These are phyloP conservation scores for Zophobas atratus DNA, from an alignment of 1,140 invertebrate genomes.

Conservation along the genomic window DNA sequence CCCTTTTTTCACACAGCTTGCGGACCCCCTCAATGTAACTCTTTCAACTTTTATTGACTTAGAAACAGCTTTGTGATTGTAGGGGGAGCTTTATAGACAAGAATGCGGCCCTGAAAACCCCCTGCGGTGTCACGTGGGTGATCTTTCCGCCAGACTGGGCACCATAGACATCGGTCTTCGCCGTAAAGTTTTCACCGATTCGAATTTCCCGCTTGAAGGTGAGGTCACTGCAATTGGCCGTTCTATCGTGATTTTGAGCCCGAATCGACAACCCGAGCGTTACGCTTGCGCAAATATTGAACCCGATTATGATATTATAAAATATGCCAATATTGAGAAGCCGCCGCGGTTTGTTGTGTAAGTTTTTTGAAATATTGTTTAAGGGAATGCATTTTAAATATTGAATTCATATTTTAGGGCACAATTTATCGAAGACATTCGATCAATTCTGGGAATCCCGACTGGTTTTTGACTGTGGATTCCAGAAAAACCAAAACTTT, in stretches of 20 bases:
- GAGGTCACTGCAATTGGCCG: slow-evolving; percentile 83
- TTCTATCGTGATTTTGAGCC: slow-evolving; percentile 88
- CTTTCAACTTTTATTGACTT: not conserved
- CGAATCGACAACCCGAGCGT: slow-evolving; percentile 78
- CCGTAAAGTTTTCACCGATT: slow-evolving; percentile 86
- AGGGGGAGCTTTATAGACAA: slow-evolving; percentile 87
- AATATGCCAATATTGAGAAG: slow-evolving; percentile 90
- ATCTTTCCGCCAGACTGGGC: slow-evolving; percentile 88
- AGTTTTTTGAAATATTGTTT: slow-evolving; percentile 66
- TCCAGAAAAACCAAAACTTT: slow-evolving; percentile 83
- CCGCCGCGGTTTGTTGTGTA: slow-evolving; percentile 91
- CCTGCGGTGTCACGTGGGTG: slow-evolving; percentile 93
- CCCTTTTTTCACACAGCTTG: slow-evolving; percentile 91
- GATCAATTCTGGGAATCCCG: slow-evolving; percentile 88
- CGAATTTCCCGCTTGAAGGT: slow-evolving; percentile 89
- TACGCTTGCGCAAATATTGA: slow-evolving; percentile 94
- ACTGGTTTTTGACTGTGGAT: slow-evolving; percentile 92
- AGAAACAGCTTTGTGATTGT: slow-evolving; percentile 21
- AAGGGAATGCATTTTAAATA: not conserved
- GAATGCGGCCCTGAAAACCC: slow-evolving; percentile 92
- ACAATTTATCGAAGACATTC: slow-evolving; percentile 88
- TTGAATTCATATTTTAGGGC: slow-evolving; percentile 71
- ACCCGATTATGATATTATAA: slow-evolving; percentile 92
- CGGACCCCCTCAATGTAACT: slow-evolving; percentile 89
- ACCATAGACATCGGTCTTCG: slow-evolving; percentile 87